A percentile compares a stretch with the other conserved stretches of the same genome.
Evolutionary conservation across 1,140 invertebrate species (phyloP).

Genomic region (Arctopsyche grandis): DNA sequence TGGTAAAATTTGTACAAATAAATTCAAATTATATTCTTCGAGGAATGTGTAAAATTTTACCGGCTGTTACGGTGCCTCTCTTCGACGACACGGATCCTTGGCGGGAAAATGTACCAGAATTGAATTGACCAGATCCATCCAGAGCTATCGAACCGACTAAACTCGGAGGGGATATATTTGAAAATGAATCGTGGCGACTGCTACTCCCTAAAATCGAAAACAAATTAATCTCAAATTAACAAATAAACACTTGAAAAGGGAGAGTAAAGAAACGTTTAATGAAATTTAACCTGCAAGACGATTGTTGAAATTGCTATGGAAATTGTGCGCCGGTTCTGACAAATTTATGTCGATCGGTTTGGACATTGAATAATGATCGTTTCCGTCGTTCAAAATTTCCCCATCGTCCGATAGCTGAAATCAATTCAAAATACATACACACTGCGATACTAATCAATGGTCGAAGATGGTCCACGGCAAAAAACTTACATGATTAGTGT

Average conservation of each 20-base stretch:
- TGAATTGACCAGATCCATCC: constrained; percentile 64
- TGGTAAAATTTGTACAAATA: neutral
- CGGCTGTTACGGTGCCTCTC: constrained; percentile 7
- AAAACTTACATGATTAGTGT: constrained; percentile 22
- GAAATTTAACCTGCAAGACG: neutral
- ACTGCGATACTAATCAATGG: neutral
- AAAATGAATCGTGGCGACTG: constrained; percentile 63
- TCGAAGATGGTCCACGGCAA: neutral
- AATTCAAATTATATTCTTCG: too few relatives aligned
- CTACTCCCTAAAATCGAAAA: constrained; percentile 38
- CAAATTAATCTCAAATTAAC: neutral
- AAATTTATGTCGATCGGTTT: constrained; percentile 65
- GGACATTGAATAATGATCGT: constrained; percentile 51
- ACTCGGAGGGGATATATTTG: constrained; percentile 65
- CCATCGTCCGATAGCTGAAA: constrained; percentile 47
- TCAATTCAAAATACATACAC: neutral
- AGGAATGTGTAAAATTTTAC: neutral
- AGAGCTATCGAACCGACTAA: constrained; percentile 64
- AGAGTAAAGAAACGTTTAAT: constrained; percentile 4
- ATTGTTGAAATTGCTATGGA: constrained; percentile 64
- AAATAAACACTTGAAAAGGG: neutral
- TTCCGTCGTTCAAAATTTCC: constrained; percentile 12
- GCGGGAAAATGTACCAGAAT: constrained; percentile 59
- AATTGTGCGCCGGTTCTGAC: constrained; percentile 63
- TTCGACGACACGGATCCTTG: constrained; percentile 48